A percentile compares a stretch with the other conserved stretches of the same genome.
phyloP scores from a whole-genome alignment of 2,888 invertebrate species.

The Tiliacea citrago region DNA sequence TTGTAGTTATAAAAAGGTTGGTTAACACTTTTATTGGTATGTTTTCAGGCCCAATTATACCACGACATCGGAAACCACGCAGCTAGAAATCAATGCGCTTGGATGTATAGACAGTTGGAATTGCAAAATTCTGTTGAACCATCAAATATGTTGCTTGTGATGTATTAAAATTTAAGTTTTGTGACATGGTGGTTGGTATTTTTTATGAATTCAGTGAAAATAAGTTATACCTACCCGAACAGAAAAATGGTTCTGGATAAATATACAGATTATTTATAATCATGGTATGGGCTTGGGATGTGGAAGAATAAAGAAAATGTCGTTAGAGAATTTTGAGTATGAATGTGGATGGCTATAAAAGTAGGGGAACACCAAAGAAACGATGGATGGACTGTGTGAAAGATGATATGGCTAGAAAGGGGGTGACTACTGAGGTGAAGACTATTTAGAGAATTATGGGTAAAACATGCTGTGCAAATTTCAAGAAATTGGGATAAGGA shows the following conservation, averaged over 20 bases:
- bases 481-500: not conserved
- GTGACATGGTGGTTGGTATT: conserved; percentile 8
- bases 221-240: not conserved
- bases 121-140: conserved; percentile 92
- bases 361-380: not conserved
- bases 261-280: not conserved
- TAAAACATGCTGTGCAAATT: not conserved
- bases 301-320: not conserved
- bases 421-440: not conserved
- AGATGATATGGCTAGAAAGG: not conserved
- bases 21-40: not conserved
- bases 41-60: conserved; percentile 93
- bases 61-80: conserved; percentile 93
- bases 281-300: not conserved
- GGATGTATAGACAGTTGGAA: conserved; percentile 95
- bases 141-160: conserved; percentile 88
- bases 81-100: conserved; percentile 95
- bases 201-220: not conserved
- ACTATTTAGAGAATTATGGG: not conserved
- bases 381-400: not conserved
- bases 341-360: not conserved
- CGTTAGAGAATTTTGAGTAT: not conserved
- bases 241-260: not conserved
- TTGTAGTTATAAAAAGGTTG: conserved; percentile 3
- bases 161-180: conserved; percentile 81